Base-by-base conservation (phyloP, 2,113 vertebrate species). In the Ranitomeya variabilis region DNA sequence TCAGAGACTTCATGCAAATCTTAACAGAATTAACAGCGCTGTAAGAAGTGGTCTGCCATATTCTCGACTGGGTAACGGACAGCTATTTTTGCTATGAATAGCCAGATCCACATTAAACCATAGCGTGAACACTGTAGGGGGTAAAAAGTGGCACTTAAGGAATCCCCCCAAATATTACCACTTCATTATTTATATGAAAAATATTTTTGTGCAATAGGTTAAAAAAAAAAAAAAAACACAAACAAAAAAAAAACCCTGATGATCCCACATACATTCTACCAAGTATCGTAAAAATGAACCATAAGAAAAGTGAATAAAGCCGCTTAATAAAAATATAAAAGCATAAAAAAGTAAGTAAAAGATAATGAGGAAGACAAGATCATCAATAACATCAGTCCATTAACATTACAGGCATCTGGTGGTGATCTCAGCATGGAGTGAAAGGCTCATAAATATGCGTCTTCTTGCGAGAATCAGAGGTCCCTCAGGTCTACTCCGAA, bases 351-450 rank as follows among this genome's bases (percentile, higher is more conserved):
- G 11, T 2, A 45, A 76, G 7, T 18, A 76, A 12, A 71, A n/a
- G 12, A 57, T 11, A 57, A 6, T 64, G 1, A 26, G 26, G 9
- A 73, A 6, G 26, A 37, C 69, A 45, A 74, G 37, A 19, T 45
- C 5, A 76, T 76, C 45, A 51, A 51, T 6, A 51, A 76, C 73
- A 76, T 51, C 16, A 76, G 18, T 76, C 73, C 45, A 21, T 76
- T 9, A 51, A 76, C 73, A 76, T 52, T 52, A 76, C 73, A 76
- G 73, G 73, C 73, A 76, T 76, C 73, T 76, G 73, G 52, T 52
- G 73, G 45, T 52, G 45, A 76, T 52, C 51, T 76, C 73, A 45
- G 45, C 73, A 76, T 76, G 73, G 18, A 52, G 18, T 51, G 45
- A 51, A 76, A 76, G 73, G 18, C 45, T 76, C 45, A 51, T 76